phyloP scores from a whole-genome alignment of 2,797 vertebrate genomes.

The Halcyon smyrnensis region DNA sequence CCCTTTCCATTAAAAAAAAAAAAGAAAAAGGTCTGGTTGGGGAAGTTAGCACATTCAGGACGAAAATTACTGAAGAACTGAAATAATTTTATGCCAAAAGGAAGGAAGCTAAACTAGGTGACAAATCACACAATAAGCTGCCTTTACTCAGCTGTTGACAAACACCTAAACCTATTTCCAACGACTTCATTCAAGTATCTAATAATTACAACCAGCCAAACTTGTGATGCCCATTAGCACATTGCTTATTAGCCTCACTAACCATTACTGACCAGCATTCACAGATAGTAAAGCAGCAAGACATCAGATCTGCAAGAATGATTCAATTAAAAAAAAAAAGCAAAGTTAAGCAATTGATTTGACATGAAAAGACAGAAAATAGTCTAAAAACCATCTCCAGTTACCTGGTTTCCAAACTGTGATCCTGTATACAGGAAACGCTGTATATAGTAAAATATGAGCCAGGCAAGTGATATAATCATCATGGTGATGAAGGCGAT shows the following conservation, averaged over 20 bases:
- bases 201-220: slow-evolving; percentile 34
- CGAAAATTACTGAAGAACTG: background rate
- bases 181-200: background rate
- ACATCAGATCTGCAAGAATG: background rate
- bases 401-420: slow-evolving; percentile 84
- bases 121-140: slow-evolving; percentile 3
- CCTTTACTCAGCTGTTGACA: slow-evolving; percentile 6
- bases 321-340: background rate
- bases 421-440: slow-evolving; percentile 82
- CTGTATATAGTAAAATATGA: slow-evolving; percentile 86
- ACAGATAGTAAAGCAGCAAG: background rate
- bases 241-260: background rate
- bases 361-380: background rate
- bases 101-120: slow-evolving; percentile 23
- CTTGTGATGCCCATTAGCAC: background rate
- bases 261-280: background rate
- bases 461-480: slow-evolving; percentile 83
- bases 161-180: background rate
- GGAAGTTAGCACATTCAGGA: background rate
- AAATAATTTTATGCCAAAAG: background rate
- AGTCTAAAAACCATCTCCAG: background rate
- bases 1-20: background rate
- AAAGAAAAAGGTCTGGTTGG: background rate
- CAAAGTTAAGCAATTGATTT: background rate
- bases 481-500: slow-evolving; percentile 86